Conservation (phyloP, 2,797 vertebrate species). For the Sciurus vulgaris region DNA sequence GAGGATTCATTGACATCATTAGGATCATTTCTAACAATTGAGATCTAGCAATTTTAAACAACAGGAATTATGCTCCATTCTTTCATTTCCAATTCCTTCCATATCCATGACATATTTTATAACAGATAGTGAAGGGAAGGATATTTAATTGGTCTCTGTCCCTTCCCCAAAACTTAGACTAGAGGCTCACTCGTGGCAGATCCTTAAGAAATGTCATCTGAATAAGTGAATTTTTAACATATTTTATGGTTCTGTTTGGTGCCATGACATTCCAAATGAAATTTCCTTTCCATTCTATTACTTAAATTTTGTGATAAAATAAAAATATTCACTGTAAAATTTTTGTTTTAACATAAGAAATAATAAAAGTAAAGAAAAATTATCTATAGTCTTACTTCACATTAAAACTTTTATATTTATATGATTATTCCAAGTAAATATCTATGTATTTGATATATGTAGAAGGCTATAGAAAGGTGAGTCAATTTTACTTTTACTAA, state of each 20-base stretch:
- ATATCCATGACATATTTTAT: neutral
- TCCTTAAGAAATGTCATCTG: neutral
- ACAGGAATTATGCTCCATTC: neutral
- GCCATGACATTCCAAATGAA: neutral
- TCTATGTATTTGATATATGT: neutral
- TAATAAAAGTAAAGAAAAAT: neutral
- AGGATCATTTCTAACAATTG: neutral
- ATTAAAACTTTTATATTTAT: neutral
- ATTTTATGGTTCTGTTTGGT: neutral
- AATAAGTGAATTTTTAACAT: neutral
- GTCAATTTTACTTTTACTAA: neutral
- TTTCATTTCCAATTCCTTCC: neutral
- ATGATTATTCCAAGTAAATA: neutral
- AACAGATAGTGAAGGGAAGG: neutral
- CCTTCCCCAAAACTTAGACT: neutral
- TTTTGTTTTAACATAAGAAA: neutral
- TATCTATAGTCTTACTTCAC: neutral
- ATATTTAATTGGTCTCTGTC: neutral
- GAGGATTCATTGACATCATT: neutral
- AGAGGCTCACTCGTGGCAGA: neutral
- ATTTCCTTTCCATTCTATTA: neutral
- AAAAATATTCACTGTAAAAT: neutral
- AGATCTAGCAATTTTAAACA: neutral
- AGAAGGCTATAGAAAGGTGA: neutral
- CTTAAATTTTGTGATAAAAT: constrained; percentile 9